phyloP scores from a whole-genome alignment of 1,140 invertebrate genomes.

The Cylas formicarius region DNA sequence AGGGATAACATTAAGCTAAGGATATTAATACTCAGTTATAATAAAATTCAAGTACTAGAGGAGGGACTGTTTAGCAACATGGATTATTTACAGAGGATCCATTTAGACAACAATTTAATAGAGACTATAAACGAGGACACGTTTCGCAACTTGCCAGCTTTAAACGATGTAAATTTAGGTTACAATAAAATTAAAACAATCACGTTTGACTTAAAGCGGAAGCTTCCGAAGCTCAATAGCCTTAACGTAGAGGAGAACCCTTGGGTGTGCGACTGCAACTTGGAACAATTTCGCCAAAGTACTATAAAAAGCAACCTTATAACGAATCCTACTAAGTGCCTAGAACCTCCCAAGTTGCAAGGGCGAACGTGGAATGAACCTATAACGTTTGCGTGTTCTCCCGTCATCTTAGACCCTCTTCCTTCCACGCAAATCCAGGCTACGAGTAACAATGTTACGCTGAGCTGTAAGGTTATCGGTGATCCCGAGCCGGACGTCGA shows the following conservation, averaged over 20 bases:
- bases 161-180: conserved; percentile 61
- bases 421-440: conserved; percentile 47
- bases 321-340: conserved; percentile 61
- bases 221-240: conserved; percentile 58
- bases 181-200: conserved; percentile 59
- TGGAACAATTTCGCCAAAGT: conserved; percentile 73
- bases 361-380: conserved; percentile 63
- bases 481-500: conserved; percentile 67
- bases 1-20: conserved; percentile 58
- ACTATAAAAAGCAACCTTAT: conserved; percentile 63
- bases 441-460: conserved; percentile 61
- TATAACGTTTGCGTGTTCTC: conserved; percentile 77
- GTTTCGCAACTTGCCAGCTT: conserved; percentile 60
- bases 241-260: conserved; percentile 73
- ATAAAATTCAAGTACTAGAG: conserved; percentile 62
- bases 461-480: conserved; percentile 70
- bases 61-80: conserved; percentile 70
- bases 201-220: conserved; percentile 32
- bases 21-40: conserved; percentile 63
- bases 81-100: conserved; percentile 64
- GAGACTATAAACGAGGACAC: conserved; percentile 59
- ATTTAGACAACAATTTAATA: conserved; percentile 66
- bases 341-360: conserved; percentile 55
- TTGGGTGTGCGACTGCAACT: conserved; percentile 81
- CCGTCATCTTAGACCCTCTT: conserved; percentile 57